phyloP scores from a whole-genome alignment of 2,113 vertebrate genomes.

The Grammomys surdaster region DNA sequence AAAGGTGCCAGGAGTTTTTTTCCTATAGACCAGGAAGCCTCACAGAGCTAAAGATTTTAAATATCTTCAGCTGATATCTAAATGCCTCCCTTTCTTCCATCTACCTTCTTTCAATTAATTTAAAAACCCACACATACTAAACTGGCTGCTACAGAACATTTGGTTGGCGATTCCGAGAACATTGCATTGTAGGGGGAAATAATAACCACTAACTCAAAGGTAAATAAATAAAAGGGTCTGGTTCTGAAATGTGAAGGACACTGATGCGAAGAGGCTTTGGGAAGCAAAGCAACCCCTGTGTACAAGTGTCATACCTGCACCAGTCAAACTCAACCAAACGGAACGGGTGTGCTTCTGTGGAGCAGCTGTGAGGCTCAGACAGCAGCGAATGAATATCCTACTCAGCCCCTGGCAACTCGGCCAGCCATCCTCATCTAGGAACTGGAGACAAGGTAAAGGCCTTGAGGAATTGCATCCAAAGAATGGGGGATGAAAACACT shows the following conservation, averaged over 20 bases:
- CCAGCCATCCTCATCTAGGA: background rate
- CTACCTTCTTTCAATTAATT: background rate
- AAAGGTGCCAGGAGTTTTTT: background rate
- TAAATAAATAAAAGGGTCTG: background rate
- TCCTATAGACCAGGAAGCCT: background rate
- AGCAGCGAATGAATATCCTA: background rate
- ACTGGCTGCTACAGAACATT: background rate
- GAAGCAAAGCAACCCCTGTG: background rate
- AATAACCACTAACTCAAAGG: background rate
- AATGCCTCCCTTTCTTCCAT: background rate
- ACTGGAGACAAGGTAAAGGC: background rate
- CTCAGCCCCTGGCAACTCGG: background rate
- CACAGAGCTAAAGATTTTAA: background rate
- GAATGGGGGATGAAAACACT: background rate
- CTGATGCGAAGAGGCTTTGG: background rate
- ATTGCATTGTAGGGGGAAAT: background rate
- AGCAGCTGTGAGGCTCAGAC: background rate
- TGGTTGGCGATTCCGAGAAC: background rate
- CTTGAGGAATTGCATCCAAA: conserved; percentile 1
- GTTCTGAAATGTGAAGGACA: background rate
- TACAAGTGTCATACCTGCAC: accelerated
- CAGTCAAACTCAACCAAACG: background rate
- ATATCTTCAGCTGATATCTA: background rate
- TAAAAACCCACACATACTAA: background rate
- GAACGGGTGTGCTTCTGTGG: background rate